phyloP scores from a whole-genome alignment of 2,113 vertebrate species.

The Porphyrio hochstetteri region DNA sequence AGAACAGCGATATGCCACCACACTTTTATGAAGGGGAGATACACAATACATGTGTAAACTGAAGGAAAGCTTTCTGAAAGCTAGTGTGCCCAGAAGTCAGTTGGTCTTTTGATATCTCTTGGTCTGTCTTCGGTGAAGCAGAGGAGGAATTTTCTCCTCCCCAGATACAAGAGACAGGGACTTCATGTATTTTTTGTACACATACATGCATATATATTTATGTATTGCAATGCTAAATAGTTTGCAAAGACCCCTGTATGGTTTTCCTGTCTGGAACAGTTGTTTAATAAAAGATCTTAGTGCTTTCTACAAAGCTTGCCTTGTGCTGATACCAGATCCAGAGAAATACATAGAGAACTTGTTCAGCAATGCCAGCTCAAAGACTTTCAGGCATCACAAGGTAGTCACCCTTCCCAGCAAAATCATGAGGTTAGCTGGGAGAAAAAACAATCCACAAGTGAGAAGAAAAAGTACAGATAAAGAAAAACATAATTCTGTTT shows the following conservation, averaged over 20 bases:
- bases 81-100: not conserved
- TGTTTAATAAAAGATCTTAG: not conserved
- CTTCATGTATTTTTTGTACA: not conserved
- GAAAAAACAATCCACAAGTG: not conserved
- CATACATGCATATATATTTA: not conserved
- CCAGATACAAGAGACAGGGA: not conserved
- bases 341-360: not conserved
- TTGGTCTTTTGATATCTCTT: not conserved
- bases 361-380: not conserved
- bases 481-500: not conserved
- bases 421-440: not conserved
- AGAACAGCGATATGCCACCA: accelerated
- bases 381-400: not conserved
- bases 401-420: not conserved
- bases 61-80: not conserved
- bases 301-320: not conserved
- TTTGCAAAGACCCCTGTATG: not conserved
- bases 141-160: not conserved
- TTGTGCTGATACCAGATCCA: not conserved
- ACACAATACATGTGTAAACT: not conserved
- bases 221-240: not conserved
- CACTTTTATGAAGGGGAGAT: not conserved
- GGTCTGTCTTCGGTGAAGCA: not conserved
- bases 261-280: not conserved
- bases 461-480: not conserved